Evolutionary conservation across 2,113 vertebrate species (phyloP).

Genomic region (Talpa occidentalis): DNA sequence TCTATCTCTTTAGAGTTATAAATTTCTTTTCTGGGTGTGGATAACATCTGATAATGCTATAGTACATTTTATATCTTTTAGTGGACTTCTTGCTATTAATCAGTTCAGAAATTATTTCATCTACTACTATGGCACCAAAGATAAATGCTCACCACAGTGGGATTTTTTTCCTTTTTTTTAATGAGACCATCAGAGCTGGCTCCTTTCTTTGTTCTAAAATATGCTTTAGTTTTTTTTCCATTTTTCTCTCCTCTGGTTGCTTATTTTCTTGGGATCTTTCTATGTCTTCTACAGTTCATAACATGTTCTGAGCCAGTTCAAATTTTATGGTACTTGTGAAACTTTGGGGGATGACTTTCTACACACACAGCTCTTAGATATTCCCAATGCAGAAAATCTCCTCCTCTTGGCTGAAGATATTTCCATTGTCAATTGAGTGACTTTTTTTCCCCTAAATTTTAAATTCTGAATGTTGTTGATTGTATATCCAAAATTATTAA

Average conservation of each 20-base stretch:
- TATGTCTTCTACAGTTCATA: not conserved
- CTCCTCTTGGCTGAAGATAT: not conserved
- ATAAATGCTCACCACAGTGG: not conserved
- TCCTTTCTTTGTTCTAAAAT: slow-evolving; percentile 31
- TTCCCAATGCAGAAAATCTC: not conserved
- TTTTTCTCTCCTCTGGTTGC: not conserved
- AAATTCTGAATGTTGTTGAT: not conserved
- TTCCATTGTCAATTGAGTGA: not conserved
- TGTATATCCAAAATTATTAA: not conserved
- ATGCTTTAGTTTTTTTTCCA: not conserved
- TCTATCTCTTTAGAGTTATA: slow-evolving; percentile 14
- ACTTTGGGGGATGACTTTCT: not conserved
- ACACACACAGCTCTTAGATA: not conserved
- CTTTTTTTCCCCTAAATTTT: not conserved
- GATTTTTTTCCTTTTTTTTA: not conserved
- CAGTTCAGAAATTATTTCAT: slow-evolving; percentile 25
- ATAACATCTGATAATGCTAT: slow-evolving; percentile 44
- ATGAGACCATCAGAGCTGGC: not conserved
- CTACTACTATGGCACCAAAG: not conserved
- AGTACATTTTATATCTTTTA: slow-evolving; percentile 19
- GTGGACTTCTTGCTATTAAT: not conserved
- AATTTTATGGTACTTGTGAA: not conserved
- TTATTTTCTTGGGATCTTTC: not conserved
- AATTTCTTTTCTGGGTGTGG: slow-evolving; percentile 35
- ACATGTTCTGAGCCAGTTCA: not conserved